phyloP scores from a whole-genome alignment of 2,113 vertebrate genomes.

The Nettapus auritus region DNA sequence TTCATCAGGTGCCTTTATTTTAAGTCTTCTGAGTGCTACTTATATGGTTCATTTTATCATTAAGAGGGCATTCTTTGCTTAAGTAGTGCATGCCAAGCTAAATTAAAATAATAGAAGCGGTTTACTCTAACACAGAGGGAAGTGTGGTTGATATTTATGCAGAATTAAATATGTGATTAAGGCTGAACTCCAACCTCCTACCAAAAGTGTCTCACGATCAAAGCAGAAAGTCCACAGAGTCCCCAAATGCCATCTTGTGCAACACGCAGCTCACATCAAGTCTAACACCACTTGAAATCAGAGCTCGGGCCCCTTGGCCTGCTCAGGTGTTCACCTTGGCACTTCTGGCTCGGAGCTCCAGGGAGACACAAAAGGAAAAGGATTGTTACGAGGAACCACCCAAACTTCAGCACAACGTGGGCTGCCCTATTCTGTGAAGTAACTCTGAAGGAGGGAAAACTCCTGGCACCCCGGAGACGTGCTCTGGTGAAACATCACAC shows the following conservation, averaged over 20 bases:
- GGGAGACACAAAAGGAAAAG: not conserved
- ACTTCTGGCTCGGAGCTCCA: not conserved
- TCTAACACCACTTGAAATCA: not conserved
- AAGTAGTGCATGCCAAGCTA: not conserved
- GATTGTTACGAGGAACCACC: not conserved
- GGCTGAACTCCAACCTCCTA: not conserved
- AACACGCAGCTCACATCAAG: not conserved
- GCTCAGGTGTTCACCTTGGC: not conserved
- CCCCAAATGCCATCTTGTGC: not conserved
- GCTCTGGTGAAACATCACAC: not conserved
- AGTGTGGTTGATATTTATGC: not conserved
- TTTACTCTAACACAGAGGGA: not conserved
- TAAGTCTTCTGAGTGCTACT: conserved; percentile 9
- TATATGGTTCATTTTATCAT: conserved; percentile 12
- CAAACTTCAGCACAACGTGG: not conserved
- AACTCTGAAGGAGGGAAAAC: not conserved
- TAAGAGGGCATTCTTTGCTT: conserved; percentile 1
- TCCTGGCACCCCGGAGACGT: not conserved
- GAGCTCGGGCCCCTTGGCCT: not conserved
- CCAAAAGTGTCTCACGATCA: accelerated
- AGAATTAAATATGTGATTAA: not conserved
- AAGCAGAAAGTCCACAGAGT: not conserved
- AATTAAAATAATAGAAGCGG: not conserved
- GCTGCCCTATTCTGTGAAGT: not conserved
- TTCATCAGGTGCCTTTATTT: conserved; percentile 29